A percentile compares a stretch with the other conserved stretches of the same genome.
Evolutionary conservation across 2,797 vertebrate genomes (phyloP).

Genomic region (Gambelia wislizenii): DNA sequence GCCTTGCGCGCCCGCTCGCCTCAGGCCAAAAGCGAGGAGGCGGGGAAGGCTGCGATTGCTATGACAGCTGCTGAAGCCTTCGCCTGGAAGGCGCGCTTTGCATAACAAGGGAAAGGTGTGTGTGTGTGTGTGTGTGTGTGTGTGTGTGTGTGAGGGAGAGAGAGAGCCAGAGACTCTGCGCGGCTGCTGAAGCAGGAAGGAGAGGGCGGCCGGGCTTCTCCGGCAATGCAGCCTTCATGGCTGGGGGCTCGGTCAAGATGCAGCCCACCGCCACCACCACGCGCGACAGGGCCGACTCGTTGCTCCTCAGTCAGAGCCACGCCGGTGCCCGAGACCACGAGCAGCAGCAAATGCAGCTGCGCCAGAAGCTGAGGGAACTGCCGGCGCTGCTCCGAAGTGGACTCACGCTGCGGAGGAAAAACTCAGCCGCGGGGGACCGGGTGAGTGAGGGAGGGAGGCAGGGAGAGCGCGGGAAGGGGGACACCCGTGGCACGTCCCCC

Average conservation of each 20-base stretch:
- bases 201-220: conserved; percentile 39
- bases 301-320: conserved; percentile 65
- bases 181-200: not conserved
- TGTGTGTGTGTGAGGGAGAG: conserved; percentile 38
- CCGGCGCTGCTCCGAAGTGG: conserved; percentile 81
- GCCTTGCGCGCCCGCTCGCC: conserved; percentile 26
- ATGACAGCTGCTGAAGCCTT: conserved; percentile 1
- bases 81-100: conserved; percentile 10
- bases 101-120: conserved; percentile 46
- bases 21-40: conserved; percentile 51
- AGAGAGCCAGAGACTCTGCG: not conserved
- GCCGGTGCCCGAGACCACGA: conserved; percentile 61
- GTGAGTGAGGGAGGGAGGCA: conserved; percentile 59
- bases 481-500: not conserved
- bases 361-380: conserved; percentile 81
- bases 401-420: conserved; percentile 81
- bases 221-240: conserved; percentile 75
- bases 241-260: conserved; percentile 77
- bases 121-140: conserved; percentile 36
- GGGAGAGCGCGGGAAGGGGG: too few species aligned
- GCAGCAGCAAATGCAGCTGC: conserved; percentile 73
- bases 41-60: not conserved
- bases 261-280: too few species aligned
- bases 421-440: conserved; percentile 72
- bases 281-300: conserved; percentile 61